Conservation (phyloP, 1,140 invertebrate species). For the Kradibia gibbosae region DNA sequence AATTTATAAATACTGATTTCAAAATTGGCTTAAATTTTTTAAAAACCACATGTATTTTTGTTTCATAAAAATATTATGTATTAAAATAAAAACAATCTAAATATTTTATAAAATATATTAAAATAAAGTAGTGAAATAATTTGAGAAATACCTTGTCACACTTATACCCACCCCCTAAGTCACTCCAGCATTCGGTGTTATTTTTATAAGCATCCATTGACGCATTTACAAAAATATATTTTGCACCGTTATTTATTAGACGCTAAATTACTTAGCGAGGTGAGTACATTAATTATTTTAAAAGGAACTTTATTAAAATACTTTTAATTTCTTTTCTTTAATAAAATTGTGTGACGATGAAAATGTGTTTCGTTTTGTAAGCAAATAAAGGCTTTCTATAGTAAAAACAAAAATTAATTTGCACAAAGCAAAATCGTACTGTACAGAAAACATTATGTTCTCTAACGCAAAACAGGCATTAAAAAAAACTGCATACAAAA, state of each 20-base stretch:
- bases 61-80: background rate
- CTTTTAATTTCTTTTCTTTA: slow-evolving; percentile 10
- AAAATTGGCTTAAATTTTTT: slow-evolving; percentile 7
- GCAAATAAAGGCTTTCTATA: slow-evolving; percentile 21
- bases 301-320: slow-evolving; percentile 26
- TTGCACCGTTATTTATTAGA: slow-evolving; percentile 43
- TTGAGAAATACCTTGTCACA: slow-evolving; percentile 72
- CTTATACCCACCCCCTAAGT: slow-evolving; percentile 68
- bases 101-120: background rate
- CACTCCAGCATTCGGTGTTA: slow-evolving; percentile 55
- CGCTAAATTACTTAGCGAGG: slow-evolving; percentile 47
- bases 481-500: too few relatives aligned
- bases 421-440: background rate
- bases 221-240: slow-evolving; percentile 39
- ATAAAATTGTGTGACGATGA: slow-evolving; percentile 31
- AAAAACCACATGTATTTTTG: slow-evolving; percentile 3
- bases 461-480: background rate
- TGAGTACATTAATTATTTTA: slow-evolving; percentile 44
- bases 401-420: slow-evolving; percentile 28
- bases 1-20: background rate
- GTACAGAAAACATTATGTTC: background rate
- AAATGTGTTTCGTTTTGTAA: slow-evolving; percentile 31
- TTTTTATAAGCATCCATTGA: slow-evolving; percentile 45
- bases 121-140: slow-evolving; percentile 3
- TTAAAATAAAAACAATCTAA: background rate